These are phyloP conservation scores for Haplochromis burtoni DNA, from an alignment of 2,113 vertebrate genomes.

Conservation along the genomic window DNA sequence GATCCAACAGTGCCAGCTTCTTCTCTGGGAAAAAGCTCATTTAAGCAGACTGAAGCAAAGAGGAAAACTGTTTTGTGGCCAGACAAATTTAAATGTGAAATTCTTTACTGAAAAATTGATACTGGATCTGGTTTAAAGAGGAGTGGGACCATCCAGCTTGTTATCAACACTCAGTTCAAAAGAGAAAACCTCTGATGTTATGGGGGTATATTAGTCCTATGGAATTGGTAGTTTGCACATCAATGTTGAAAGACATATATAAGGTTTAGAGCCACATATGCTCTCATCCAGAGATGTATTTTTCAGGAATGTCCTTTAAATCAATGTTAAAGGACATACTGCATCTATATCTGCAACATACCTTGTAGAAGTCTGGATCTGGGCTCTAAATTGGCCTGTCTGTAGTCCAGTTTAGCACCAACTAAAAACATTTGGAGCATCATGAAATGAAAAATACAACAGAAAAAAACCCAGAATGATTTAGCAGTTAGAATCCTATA, in stretches of 20 bases:
- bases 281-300: neutral
- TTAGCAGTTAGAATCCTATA: neutral
- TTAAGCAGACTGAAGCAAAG: neutral
- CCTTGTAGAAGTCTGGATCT: neutral
- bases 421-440: neutral
- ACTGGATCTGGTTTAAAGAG: neutral
- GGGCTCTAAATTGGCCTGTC: neutral
- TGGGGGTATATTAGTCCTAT: neutral
- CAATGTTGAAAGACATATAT: neutral
- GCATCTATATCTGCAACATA: neutral
- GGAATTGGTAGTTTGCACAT: neutral
- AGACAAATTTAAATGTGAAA: neutral
- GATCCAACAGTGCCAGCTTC: neutral
- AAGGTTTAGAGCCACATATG: neutral
- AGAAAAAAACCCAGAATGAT: neutral
- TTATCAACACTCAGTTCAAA: neutral
- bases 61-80: neutral
- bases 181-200: neutral
- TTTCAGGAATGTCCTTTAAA: neutral
- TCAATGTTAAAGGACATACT: neutral
- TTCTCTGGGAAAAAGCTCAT: neutral
- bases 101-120: neutral
- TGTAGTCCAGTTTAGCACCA: neutral
- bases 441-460: neutral
- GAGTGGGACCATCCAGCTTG: neutral